phyloP scores from a whole-genome alignment of 2,113 vertebrate genomes.

The Clarias magur region DNA sequence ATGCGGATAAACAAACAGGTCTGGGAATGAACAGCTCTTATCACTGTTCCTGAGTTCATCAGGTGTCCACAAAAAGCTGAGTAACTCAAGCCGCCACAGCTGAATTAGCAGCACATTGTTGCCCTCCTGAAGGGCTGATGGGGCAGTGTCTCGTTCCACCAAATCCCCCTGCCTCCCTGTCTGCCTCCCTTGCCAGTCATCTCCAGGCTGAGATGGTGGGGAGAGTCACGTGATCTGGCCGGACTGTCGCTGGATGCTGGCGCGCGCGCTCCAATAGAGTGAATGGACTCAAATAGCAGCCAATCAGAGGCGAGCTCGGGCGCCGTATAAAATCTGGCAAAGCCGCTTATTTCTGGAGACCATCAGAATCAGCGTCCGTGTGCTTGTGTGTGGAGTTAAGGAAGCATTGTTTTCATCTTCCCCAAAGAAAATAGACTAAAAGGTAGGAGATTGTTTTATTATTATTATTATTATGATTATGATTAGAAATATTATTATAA shows the following conservation, averaged over 20 bases:
- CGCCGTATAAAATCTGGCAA: constrained; percentile 72
- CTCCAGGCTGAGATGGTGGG: constrained; percentile 17
- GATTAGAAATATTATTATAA: neutral
- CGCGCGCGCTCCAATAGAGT: constrained; percentile 76
- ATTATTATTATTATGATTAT: neutral
- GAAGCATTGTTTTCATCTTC: constrained; percentile 14
- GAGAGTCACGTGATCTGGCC: constrained; percentile 36
- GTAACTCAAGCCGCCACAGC: neutral
- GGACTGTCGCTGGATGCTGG: constrained; percentile 45
- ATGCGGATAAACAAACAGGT: neutral
- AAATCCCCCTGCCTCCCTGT: neutral
- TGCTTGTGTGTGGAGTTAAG: constrained; percentile 43
- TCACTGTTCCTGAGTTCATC: neutral
- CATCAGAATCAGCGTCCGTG: constrained; percentile 54
- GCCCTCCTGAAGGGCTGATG: neutral
- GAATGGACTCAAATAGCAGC: constrained; percentile 86
- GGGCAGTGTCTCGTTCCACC: neutral
- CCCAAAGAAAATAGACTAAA: constrained; percentile 44
- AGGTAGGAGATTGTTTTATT: constrained; percentile 44
- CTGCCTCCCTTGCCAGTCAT: neutral
- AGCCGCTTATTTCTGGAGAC: constrained; percentile 54
- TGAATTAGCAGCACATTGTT: neutral
- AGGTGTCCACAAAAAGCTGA: neutral
- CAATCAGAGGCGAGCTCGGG: constrained; percentile 67
- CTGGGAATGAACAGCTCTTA: neutral